Conservation (phyloP, 1,140 invertebrate genomes). For the Leguminivora glycinivorella region DNA sequence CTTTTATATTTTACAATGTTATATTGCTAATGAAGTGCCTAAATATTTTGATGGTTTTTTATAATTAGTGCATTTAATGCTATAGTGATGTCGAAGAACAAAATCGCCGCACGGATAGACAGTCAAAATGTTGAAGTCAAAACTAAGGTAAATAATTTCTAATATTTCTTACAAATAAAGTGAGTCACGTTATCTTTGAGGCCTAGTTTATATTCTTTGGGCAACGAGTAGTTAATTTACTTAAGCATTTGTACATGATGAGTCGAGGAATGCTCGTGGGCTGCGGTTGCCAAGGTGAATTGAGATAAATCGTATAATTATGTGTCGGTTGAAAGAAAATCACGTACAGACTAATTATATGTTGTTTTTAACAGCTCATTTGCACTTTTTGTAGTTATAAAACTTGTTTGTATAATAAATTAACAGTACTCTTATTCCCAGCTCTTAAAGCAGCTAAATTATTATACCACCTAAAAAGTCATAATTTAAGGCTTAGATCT, state of each 20-base stretch:
- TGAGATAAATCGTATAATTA: slow-evolving; percentile 36
- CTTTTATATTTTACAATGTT: slow-evolving; percentile 74
- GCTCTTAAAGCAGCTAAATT: background rate
- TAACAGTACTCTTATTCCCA: background rate
- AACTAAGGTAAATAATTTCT: slow-evolving; percentile 82
- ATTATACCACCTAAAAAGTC: background rate
- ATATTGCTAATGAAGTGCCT: slow-evolving; percentile 69
- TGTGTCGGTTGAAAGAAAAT: slow-evolving; percentile 25
- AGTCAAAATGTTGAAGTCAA: slow-evolving; percentile 84
- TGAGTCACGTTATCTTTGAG: slow-evolving; percentile 35
- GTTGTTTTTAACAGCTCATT: background rate
- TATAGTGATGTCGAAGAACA: slow-evolving; percentile 84
- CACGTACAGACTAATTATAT: background rate
- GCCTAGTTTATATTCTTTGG: slow-evolving; percentile 40
- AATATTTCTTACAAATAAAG: slow-evolving; percentile 54
- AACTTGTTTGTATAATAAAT: slow-evolving; percentile 1
- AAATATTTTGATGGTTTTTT: slow-evolving; percentile 61
- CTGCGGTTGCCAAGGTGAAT: slow-evolving; percentile 37
- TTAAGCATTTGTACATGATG: slow-evolving; percentile 27
- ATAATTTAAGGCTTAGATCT: background rate
- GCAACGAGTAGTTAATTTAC: slow-evolving; percentile 29
- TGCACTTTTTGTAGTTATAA: background rate
- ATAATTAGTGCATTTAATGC: slow-evolving; percentile 63
- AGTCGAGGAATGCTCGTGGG: slow-evolving; percentile 35
- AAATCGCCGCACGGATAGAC: slow-evolving; percentile 82